Conservation (phyloP, 2,113 vertebrate species). For the Hymenochirus boettgeri region DNA sequence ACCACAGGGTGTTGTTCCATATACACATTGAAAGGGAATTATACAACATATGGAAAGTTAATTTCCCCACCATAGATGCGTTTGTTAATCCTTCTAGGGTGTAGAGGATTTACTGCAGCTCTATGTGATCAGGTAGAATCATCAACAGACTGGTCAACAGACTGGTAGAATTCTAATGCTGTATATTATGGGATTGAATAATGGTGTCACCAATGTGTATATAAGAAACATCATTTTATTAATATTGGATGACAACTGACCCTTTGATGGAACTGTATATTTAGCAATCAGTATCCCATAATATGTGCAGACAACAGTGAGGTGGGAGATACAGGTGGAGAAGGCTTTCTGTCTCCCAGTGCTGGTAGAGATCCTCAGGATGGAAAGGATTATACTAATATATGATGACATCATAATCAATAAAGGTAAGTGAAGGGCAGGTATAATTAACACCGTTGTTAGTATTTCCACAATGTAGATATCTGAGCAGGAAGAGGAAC, state of each 20-base stretch:
- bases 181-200: conserved; percentile 50
- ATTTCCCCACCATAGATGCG: too few relatives aligned
- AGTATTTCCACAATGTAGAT: background rate
- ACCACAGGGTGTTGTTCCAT: too few relatives aligned
- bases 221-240: conserved; percentile 48
- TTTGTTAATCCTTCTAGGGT: too few relatives aligned
- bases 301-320: conserved; percentile 43
- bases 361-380: conserved; percentile 21
- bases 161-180: too few relatives aligned
- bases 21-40: too few relatives aligned
- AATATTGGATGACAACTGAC: conserved; percentile 23
- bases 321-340: conserved; percentile 50
- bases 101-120: too few relatives aligned
- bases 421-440: background rate
- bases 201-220: conserved; percentile 45
- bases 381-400: background rate
- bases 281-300: conserved; percentile 46
- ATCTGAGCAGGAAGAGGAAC: conserved; percentile 4
- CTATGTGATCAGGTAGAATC: too few relatives aligned
- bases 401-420: conserved; percentile 1
- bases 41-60: too few relatives aligned
- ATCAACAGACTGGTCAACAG: too few relatives aligned
- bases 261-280: conserved; percentile 43
- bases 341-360: conserved; percentile 44
- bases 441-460: background rate